These are phyloP conservation scores for Anser cygnoides DNA, from an alignment of 2,113 vertebrate genomes.

Conservation along the genomic window DNA sequence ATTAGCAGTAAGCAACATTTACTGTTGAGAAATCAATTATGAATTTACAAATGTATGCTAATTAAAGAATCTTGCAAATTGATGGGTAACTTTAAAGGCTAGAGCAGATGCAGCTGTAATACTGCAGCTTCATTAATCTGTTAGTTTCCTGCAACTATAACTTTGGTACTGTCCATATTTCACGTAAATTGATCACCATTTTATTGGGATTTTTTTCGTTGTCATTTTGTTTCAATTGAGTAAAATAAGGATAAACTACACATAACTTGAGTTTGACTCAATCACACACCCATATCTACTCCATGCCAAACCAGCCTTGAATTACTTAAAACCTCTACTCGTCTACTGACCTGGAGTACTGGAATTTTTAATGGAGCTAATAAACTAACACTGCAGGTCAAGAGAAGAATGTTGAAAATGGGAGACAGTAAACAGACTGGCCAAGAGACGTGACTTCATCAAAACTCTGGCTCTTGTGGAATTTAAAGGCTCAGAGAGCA, in stretches of 20 bases:
- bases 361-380: constrained; percentile 66
- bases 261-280: constrained; percentile 56
- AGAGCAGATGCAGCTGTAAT: not conserved
- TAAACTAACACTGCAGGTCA: constrained; percentile 60
- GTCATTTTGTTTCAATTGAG: constrained; percentile 53
- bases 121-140: not conserved
- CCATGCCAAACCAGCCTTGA: constrained; percentile 60
- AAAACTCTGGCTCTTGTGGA: constrained; percentile 41
- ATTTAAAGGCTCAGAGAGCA: constrained; percentile 19
- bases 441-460: constrained; percentile 38
- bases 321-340: constrained; percentile 56
- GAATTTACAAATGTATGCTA: not conserved
- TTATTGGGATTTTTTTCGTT: constrained; percentile 22
- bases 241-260: constrained; percentile 64
- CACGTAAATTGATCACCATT: constrained; percentile 26
- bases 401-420: constrained; percentile 68
- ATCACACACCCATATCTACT: constrained; percentile 39
- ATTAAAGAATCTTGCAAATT: not conserved
- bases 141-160: constrained; percentile 11
- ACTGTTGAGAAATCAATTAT: not conserved
- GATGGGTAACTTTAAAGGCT: not conserved
- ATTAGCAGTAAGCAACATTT: not conserved
- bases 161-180: constrained; percentile 10
- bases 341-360: constrained; percentile 54
- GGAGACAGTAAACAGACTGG: constrained; percentile 56